These are phyloP conservation scores for Bubo blakistoni DNA, from an alignment of 2,113 vertebrate species.

Conservation along the genomic window DNA sequence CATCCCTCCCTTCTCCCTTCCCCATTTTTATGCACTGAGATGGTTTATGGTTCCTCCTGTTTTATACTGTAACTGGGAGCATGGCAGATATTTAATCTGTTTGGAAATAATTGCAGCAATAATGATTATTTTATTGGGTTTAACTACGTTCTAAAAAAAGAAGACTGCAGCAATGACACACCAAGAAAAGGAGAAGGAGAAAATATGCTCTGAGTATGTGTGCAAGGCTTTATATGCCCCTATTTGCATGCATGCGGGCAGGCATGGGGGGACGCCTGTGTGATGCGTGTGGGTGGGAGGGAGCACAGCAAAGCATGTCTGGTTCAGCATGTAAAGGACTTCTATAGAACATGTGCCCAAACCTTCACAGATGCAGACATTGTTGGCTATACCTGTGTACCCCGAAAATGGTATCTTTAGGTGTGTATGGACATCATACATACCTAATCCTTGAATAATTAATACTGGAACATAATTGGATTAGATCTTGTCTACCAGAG, in stretches of 20 bases:
- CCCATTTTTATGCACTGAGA: conserved; percentile 33
- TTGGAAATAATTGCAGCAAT: conserved; percentile 69
- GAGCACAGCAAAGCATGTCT: neutral
- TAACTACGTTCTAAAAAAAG: conserved; percentile 4
- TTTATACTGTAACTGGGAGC: conserved; percentile 33
- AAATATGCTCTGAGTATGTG: neutral
- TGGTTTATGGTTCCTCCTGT: conserved; percentile 55
- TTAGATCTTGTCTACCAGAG: neutral
- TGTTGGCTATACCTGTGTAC: neutral
- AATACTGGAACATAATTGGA: too few relatives aligned
- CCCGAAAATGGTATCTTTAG: neutral
- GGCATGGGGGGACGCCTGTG: neutral
- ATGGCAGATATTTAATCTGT: conserved; percentile 68
- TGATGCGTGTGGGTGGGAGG: accelerated
- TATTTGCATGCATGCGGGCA: neutral
- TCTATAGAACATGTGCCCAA: accelerated
- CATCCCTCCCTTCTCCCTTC: conserved; percentile 29
- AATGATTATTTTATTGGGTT: conserved; percentile 67
- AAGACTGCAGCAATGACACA: neutral
- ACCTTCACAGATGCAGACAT: too few relatives aligned
- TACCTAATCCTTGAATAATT: too few relatives aligned
- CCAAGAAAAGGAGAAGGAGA: neutral
- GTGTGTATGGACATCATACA: neutral
- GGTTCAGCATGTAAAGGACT: neutral
- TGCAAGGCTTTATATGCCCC: neutral